Base-by-base conservation (phyloP, 2,888 invertebrate genomes). In the Apantesis nais region DNA sequence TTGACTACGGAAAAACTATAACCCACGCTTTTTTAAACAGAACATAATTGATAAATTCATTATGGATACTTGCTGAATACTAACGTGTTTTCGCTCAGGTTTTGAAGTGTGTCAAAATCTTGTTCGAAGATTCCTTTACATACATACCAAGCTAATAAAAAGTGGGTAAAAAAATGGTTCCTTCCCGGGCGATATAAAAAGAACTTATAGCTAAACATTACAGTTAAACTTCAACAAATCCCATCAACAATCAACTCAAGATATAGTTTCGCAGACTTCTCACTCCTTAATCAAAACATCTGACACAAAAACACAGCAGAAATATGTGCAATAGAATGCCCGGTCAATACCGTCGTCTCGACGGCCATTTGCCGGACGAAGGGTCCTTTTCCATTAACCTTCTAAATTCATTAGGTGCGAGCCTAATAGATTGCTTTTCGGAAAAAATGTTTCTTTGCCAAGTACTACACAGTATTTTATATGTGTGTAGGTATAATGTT, bases 361-460 rank as follows among this genome's bases (percentile, higher is more conserved):
- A 39, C 73, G 71, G 74, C 80, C 75, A 81, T 81, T 82, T 82
- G 66, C 75, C 66, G 75, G 74, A 68, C 78, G 66, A 71, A 72
- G 82, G 82, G 80, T 8, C 78, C 70, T 29, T 37, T 70, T 72
- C 83, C 80, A 85, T 86, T 87, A 85, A 83, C 86, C 86, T 79
- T 80, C 80, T 84, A 87, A 87, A 88, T 89, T 88, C 88, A 89
- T 89, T 89, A 88, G 79, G 75, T 70, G 64, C 73, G 74, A 72
- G 29, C 76, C 78, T 80, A 73, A 78, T 78, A 80, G 84, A 89
- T 89, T 89, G 86, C 85, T 86, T 86, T 83, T 62, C 71, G 85
- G 85, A 86, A 89, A 89, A 89, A 89, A 86, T 85, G 76, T 86
- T 85, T 81, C 83, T 80, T 82, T 69, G 78, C 78, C 73, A 68